Base-by-base conservation (phyloP, 2,797 vertebrate genomes). In the Momotus momota region DNA sequence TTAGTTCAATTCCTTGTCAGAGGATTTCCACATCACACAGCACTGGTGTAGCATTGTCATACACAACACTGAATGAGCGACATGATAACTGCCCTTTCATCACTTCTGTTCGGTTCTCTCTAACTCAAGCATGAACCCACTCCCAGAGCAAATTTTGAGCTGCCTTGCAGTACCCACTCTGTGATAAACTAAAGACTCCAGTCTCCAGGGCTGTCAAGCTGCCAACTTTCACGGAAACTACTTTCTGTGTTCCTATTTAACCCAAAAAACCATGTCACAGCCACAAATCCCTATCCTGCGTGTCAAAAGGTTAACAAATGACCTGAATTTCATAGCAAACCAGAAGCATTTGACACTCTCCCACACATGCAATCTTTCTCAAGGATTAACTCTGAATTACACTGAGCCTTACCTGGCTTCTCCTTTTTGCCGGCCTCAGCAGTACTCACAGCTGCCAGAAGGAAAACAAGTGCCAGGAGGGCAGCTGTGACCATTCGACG, bases 361-460 rank as follows among this genome's bases (percentile, higher is more conserved):
- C n/a, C 57, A 92, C 23, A 10, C 26, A 26, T 25, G 45, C 62
- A 86, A 26, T 41, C 57, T 67, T 4, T 31, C 83, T 61, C 12
- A 2, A 33, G 55, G 66, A 74, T 86, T 75, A 88, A 61, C 22
- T 43, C 45, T 40, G 46, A 54, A 67, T 70, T 43, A 73, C 22
- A 62, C 17, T 9, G 15, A 43, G 38, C 43, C 78, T 97, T 97
- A 98, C 98, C 98, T 96, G 97, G 97, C 81, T 98, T 98, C 93
- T 98, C 98, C 88, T 98, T 98, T 93, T 98, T 98, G 57, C 97
- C 98, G 2, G 98, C 97, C 81, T 98, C 98, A 2, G 97, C 94
- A 73, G 96, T 98, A 77, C 92, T 97, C 93, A 98, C 95, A 8
- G 96, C 96, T 88, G 97, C 98, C 86, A 98, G 91, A 83, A 98